Percentiles rank a stretch among this genome's conserved stretches.
Evolutionary conservation across 2,888 invertebrate genomes (phyloP).

Genomic region (Epinotia brunnichana): DNA sequence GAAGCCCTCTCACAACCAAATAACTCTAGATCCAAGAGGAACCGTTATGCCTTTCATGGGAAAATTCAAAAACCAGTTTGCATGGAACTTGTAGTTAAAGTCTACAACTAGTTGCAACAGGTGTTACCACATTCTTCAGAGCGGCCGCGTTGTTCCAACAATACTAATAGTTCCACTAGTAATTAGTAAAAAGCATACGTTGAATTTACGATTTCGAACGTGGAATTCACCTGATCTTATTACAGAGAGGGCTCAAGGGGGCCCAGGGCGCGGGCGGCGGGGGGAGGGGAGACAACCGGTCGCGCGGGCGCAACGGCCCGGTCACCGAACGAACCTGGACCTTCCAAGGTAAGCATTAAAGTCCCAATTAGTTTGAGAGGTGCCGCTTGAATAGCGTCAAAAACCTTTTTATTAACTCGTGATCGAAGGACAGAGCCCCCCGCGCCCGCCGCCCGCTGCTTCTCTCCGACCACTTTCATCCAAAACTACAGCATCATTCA

Average conservation of each 20-base stretch:
- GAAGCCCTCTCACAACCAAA: conserved; percentile 12
- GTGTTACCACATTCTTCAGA: conserved; percentile 33
- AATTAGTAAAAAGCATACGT: conserved; percentile 22
- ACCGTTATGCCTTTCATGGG: conserved; percentile 42
- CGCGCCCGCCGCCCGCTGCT: conserved; percentile 34
- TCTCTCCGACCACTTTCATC: conserved; percentile 38
- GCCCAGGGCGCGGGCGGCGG: conserved; percentile 45
- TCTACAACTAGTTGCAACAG: conserved; percentile 24
- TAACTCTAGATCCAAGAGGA: conserved; percentile 25
- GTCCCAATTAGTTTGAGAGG: conserved; percentile 43
- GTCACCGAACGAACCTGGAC: conserved; percentile 47
- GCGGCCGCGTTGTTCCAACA: conserved; percentile 9
- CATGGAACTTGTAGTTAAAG: conserved; percentile 27
- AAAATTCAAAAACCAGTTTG: conserved; percentile 38
- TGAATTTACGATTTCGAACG: conserved; percentile 44
- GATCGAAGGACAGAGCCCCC: conserved; percentile 59
- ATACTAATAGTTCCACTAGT: conserved; percentile 4
- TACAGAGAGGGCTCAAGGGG: conserved; percentile 46
- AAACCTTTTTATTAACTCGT: conserved; percentile 67
- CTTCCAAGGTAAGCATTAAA: conserved; percentile 50
- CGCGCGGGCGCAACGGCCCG: conserved; percentile 47
- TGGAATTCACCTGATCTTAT: conserved; percentile 58
- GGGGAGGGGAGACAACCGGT: conserved; percentile 58
- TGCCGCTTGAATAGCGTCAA: conserved; percentile 55
- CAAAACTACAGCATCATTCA: conserved; percentile 31